Percentiles rank a stretch among this genome's conserved stretches.
phyloP scores from a whole-genome alignment of 2,888 invertebrate genomes.

The Dasysyrphus tricinctus region DNA sequence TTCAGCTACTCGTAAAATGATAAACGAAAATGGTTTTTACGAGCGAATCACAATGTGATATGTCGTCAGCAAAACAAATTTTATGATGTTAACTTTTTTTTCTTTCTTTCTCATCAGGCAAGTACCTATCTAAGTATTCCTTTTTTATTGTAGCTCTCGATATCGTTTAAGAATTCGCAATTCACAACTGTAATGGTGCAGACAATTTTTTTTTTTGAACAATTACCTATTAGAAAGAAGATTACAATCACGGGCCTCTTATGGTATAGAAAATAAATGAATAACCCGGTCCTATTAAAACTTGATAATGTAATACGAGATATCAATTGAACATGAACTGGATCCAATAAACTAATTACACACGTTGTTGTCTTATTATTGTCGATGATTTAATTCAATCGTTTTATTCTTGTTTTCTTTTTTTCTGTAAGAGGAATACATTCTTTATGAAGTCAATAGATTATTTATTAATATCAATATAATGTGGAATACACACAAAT shows the following conservation, averaged over 20 bases:
- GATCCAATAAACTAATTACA: constrained; percentile 69
- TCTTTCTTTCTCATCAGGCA: not conserved
- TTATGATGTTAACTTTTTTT: constrained; percentile 28
- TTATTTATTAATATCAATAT: constrained; percentile 28
- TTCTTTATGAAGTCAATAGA: constrained; percentile 25
- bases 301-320: constrained; percentile 5
- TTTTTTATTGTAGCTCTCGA: constrained; percentile 8
- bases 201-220: not conserved
- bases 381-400: constrained; percentile 59
- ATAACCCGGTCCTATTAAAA: not conserved
- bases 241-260: constrained; percentile 10
- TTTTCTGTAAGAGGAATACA: not conserved
- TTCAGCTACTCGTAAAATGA: constrained; percentile 13
- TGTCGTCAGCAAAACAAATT: constrained; percentile 37
- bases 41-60: constrained; percentile 20
- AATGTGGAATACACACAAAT: constrained; percentile 20
- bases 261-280: not conserved
- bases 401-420: constrained; percentile 7
- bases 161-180: constrained; percentile 44
- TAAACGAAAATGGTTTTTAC: constrained; percentile 60
- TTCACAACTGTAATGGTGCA: not conserved
- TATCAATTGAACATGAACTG: constrained; percentile 43
- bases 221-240: not conserved
- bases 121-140: not conserved
- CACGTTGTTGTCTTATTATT: constrained; percentile 51